Conservation (phyloP, 2,113 vertebrate genomes). For the Eira barbara region DNA sequence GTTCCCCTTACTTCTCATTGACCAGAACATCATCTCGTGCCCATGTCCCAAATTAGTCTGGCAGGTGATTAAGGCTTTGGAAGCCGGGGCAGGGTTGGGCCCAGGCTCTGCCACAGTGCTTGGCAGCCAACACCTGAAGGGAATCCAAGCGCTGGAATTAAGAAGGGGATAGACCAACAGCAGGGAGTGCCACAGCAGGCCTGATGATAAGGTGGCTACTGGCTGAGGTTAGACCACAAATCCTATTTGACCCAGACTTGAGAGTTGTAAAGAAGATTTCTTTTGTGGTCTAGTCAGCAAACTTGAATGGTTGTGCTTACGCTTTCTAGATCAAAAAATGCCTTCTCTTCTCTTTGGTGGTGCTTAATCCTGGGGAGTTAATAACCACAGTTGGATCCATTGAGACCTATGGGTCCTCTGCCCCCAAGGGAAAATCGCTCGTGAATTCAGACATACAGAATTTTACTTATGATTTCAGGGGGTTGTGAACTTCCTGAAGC, state of each 20-base stretch:
- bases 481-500: fast-evolving
- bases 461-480: background rate
- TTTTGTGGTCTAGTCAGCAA: background rate
- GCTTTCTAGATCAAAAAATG: background rate
- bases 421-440: background rate
- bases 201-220: background rate
- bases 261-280: background rate
- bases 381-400: background rate
- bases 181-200: background rate
- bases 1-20: background rate
- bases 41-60: background rate
- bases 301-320: background rate
- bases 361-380: background rate
- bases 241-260: background rate
- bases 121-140: background rate
- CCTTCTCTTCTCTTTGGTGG: background rate
- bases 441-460: background rate
- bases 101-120: too few relatives aligned
- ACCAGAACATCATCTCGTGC: background rate
- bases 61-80: background rate
- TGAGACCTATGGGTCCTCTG: background rate
- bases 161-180: background rate
- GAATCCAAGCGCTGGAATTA: background rate
- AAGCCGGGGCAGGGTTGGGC: background rate
- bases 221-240: background rate